Conservation (phyloP, 35 echinoderm and acorn worm genomes). For the Chiridota heheva region DNA sequence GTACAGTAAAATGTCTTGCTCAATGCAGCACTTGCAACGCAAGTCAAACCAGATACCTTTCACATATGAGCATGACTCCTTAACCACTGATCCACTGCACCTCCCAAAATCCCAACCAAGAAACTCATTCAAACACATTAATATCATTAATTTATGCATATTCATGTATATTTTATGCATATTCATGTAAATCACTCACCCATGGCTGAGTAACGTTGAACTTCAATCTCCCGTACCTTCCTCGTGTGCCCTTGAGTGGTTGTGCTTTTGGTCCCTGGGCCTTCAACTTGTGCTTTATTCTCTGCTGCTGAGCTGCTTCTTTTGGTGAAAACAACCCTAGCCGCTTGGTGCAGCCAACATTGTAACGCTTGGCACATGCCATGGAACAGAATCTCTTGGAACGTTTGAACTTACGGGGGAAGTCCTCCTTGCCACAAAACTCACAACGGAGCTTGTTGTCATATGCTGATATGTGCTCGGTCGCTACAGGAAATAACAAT, state of each 20-base stretch:
- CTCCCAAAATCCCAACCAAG: no score
- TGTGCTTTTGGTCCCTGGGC: conserved; percentile 65
- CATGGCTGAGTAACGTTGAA: conserved; percentile 80
- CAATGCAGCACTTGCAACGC: no score
- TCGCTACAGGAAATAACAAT: neutral
- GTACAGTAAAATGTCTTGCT: no score
- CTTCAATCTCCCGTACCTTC: conserved; percentile 82
- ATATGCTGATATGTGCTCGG: conserved; percentile 8
- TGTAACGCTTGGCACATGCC: conserved; percentile 98
- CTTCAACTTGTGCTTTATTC: conserved; percentile 79
- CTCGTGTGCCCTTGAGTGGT: conserved; percentile 80
- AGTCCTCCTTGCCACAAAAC: conserved; percentile 93
- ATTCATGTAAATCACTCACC: no score
- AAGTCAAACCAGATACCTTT: no score
- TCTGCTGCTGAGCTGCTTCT: conserved; percentile 62
- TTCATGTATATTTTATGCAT: no score
- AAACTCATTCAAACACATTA: no score
- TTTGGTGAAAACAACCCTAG: conserved; percentile 83
- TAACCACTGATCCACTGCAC: no score
- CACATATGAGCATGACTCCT: no score
- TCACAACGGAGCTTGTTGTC: conserved; percentile 75
- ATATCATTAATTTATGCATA: no score
- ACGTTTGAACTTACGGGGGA: conserved; percentile 86
- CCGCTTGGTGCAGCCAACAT: conserved; percentile 93
- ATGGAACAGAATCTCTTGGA: conserved; percentile 98